A percentile compares a stretch with the other conserved stretches of the same genome.
Evolutionary conservation across 2,113 vertebrate species (phyloP).

Genomic region (Carollia perspicillata): DNA sequence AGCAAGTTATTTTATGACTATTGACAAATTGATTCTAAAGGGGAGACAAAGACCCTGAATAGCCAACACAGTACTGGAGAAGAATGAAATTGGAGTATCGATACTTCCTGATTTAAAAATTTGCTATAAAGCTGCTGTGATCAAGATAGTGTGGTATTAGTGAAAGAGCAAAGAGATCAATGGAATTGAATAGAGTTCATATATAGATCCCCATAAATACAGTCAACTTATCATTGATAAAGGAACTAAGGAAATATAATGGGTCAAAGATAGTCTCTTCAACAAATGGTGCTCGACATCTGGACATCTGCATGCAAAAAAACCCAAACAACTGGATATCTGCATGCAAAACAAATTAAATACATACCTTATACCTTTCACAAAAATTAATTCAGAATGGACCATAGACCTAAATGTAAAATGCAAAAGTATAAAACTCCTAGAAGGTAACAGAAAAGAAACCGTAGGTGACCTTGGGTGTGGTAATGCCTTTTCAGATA

Average conservation of each 20-base stretch:
- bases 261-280: neutral
- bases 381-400: no score
- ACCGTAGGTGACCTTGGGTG: no score
- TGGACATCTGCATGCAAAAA: no score
- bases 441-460: no score
- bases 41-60: neutral
- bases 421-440: no score
- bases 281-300: neutral
- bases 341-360: no score
- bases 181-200: neutral
- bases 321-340: no score
- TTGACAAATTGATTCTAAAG: neutral
- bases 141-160: neutral
- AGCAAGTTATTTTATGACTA: neutral
- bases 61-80: neutral
- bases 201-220: neutral
- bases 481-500: no score
- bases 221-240: neutral
- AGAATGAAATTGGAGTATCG: neutral
- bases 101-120: neutral
- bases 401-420: no score
- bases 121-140: neutral
- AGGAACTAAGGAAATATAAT: neutral
- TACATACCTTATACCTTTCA: no score
- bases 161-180: neutral